Conservation (phyloP, 2,797 vertebrate species). For the Philypnodon macrostomus region DNA sequence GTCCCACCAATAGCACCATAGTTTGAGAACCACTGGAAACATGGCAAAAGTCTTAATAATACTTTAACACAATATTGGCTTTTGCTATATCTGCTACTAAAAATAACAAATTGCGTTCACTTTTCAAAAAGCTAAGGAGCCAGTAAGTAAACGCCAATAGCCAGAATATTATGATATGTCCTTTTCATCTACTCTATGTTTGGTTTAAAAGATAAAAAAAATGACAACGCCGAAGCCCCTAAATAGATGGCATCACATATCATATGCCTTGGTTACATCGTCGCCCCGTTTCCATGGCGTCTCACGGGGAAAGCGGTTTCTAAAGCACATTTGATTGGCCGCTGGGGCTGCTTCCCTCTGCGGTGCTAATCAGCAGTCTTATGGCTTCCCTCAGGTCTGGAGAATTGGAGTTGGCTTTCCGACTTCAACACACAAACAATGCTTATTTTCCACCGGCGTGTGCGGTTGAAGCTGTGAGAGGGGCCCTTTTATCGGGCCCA, state of each 20-base stretch:
- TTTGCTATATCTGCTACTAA: too few species aligned
- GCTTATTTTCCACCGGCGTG: slow-evolving; percentile 7
- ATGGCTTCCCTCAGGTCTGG: slow-evolving; percentile 58
- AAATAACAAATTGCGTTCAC: too few species aligned
- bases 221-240: slow-evolving; percentile 12
- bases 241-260: slow-evolving; percentile 51
- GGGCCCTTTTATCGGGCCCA: slow-evolving; percentile 24
- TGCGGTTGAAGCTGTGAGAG: slow-evolving; percentile 8
- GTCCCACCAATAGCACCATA: too few species aligned
- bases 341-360: slow-evolving; percentile 58
- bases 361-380: slow-evolving; percentile 68
- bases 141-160: too few species aligned
- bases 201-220: slow-evolving; percentile 19
- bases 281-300: slow-evolving; percentile 54
- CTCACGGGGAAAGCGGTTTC: slow-evolving; percentile 52
- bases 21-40: too few species aligned
- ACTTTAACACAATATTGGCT: too few species aligned
- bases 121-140: too few species aligned
- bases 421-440: slow-evolving; percentile 21
- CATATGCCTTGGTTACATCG: slow-evolving; percentile 44
- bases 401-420: slow-evolving; percentile 46
- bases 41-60: too few species aligned
- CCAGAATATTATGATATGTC: background rate
- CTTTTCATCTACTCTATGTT: slow-evolving; percentile 26
- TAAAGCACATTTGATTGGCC: slow-evolving; percentile 64